A percentile compares a stretch with the other conserved stretches of the same genome.
These are phyloP conservation scores for Mixornis gularis DNA, from an alignment of 2,113 vertebrate species.

Conservation along the genomic window DNA sequence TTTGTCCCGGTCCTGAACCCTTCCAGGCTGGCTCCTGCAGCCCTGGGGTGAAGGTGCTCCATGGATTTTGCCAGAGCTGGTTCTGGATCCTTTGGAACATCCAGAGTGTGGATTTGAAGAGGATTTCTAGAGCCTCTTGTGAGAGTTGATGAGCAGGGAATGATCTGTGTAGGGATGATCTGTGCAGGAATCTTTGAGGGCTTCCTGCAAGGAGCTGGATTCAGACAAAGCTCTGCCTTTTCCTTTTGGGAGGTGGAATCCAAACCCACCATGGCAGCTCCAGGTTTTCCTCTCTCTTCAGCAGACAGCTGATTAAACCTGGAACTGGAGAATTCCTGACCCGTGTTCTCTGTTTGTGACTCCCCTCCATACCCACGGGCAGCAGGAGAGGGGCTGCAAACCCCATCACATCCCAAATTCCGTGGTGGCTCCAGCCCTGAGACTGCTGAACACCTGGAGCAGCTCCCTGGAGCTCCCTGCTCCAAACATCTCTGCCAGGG, in stretches of 20 bases:
- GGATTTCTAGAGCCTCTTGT: background rate
- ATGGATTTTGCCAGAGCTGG: background rate
- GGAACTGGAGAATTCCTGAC: background rate
- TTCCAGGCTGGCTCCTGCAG: background rate
- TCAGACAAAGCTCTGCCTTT: background rate
- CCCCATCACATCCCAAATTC: background rate
- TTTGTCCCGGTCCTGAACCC: background rate
- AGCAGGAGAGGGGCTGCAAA: background rate
- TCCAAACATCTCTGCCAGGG: background rate
- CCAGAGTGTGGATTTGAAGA: background rate
- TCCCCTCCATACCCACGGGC: background rate
- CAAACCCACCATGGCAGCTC: background rate
- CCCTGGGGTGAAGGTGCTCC: background rate
- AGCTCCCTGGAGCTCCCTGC: background rate
- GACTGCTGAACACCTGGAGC: background rate
- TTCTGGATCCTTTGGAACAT: background rate
- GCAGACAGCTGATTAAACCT: background rate
- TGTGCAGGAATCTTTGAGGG: background rate
- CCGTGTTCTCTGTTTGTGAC: background rate
- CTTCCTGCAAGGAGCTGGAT: background rate
- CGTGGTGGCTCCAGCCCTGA: background rate
- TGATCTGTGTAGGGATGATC: background rate
- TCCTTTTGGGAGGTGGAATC: background rate
- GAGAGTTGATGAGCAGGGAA: background rate
- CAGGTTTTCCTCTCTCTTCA: background rate